Percentiles rank a stretch among this genome's conserved stretches.
phyloP scores from a whole-genome alignment of 2,888 invertebrate species.

The Heliconius aoede region DNA sequence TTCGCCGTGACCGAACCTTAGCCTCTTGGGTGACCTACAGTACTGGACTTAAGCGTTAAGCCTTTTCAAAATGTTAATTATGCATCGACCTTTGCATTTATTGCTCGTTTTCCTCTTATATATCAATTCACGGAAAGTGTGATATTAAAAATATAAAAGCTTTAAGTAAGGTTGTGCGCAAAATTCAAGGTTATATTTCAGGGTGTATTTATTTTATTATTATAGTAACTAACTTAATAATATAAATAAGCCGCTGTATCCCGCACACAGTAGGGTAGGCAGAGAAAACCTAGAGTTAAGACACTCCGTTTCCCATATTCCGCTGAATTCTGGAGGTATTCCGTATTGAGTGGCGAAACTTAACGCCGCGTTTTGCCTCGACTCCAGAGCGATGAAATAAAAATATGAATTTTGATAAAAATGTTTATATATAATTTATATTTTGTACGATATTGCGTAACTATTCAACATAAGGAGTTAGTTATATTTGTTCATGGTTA shows the following conservation, averaged over 20 bases:
- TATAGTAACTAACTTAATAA: not conserved
- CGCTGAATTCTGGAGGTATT: too few relatives aligned
- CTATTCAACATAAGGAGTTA: not conserved
- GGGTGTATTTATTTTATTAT: not conserved
- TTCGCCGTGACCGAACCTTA: constrained; percentile 58
- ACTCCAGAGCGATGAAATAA: too few relatives aligned
- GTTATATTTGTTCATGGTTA: constrained; percentile 49
- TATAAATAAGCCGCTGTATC: too few relatives aligned
- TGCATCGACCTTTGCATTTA: constrained; percentile 35
- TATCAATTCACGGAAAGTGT: constrained; percentile 32
- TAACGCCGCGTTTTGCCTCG: too few relatives aligned
- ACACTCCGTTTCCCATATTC: too few relatives aligned
- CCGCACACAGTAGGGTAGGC: too few relatives aligned
- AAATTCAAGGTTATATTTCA: not conserved
- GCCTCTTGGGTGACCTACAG: constrained; percentile 33
- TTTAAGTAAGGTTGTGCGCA: not conserved
- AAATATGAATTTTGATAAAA: not conserved
- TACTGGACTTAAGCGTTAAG: constrained; percentile 43
- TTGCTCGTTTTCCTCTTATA: constrained; percentile 39
- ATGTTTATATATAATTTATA: not conserved
- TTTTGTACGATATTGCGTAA: not conserved
- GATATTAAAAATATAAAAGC: constrained; percentile 9
- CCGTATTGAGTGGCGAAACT: too few relatives aligned
- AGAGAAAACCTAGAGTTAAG: too few relatives aligned
- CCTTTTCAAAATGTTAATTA: constrained; percentile 44